Conservation (phyloP, 2,797 vertebrate genomes). For the Rhincodon typus region DNA sequence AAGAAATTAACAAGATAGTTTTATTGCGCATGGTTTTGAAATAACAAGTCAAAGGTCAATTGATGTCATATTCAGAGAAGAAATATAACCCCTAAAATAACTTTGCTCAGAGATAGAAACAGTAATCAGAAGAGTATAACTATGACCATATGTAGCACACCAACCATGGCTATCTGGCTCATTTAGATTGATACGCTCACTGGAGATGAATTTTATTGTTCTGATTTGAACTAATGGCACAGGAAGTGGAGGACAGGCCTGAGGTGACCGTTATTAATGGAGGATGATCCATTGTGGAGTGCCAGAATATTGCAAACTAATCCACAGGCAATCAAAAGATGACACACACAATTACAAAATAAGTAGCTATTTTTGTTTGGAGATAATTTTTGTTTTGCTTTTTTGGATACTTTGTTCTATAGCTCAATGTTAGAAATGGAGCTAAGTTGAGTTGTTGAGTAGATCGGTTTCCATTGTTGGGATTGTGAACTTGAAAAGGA, state of each 20-base stretch:
- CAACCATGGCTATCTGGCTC: neutral
- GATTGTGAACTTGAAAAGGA: too few species aligned
- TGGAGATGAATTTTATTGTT: neutral
- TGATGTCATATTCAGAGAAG: too few species aligned
- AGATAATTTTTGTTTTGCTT: neutral
- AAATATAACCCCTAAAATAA: too few species aligned
- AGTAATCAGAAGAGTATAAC: neutral
- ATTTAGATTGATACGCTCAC: neutral
- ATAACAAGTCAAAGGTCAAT: too few species aligned
- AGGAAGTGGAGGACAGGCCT: too few species aligned
- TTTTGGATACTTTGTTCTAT: neutral
- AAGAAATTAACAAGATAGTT: too few species aligned
- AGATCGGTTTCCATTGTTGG: neutral
- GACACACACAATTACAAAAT: constrained; percentile 58
- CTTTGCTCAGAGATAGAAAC: too few species aligned
- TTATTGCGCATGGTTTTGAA: too few species aligned
- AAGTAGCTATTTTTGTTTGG: neutral
- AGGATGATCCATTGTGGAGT: constrained; percentile 73
- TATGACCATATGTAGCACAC: neutral
- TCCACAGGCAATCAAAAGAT: constrained; percentile 61
- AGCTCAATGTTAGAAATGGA: neutral
- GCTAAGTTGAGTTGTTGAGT: neutral
- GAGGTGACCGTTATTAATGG: too few species aligned
- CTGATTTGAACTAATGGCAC: neutral
- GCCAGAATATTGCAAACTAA: constrained; percentile 63